Evolutionary conservation across 2,113 vertebrate genomes (phyloP), one percentile per base, ranked within the genome.

Genomic region (Notarius lentiginosus): DNA sequence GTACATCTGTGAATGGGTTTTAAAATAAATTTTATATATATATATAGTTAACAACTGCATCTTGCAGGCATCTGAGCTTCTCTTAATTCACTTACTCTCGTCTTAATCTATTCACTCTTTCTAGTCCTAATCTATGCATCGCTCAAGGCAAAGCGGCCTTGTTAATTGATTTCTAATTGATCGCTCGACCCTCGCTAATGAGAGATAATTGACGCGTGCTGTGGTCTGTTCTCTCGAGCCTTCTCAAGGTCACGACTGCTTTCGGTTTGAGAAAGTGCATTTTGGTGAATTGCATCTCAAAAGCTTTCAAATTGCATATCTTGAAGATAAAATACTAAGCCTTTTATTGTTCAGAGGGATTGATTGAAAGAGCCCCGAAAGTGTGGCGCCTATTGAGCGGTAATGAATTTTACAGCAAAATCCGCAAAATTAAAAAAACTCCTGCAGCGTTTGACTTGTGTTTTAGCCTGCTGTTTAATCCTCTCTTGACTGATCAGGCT

Each of bases 101-200:
- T 81, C 56, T 79, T 61, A 61, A 47, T 61, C 79, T 24, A 81
- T 81, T 81, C 79, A 61, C 79, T 60, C 79, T 61, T 61, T 61
- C 34, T n/a, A 22, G 8, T 82, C 79, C 55, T 51, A 15, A 82
- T 88, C 72, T 34, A 14, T 22, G 27, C 63, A 56, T 86, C 34
- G 58, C 61, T 79, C 27, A 0, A 56, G 84, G 86, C 79, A 49
- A 56, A 81, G 86, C 70, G 17, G 68, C 27, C 76, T 81, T 55
- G 63, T 84, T 89, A 68, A 84, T 84, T 88, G 88, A 89, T 87
- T 84, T 65, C 53, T 82, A 90, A 90, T 89, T 92, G 87, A 91
- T 84, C 84, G 70, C 83, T 87, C 66, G 88, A 86, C 88, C 72
- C 66, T 77, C 86, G 81, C 89, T 84, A 89, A 93, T 88, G 89